phyloP scores from a whole-genome alignment of 2,888 invertebrate species.

The Lampropteryx suffumata region DNA sequence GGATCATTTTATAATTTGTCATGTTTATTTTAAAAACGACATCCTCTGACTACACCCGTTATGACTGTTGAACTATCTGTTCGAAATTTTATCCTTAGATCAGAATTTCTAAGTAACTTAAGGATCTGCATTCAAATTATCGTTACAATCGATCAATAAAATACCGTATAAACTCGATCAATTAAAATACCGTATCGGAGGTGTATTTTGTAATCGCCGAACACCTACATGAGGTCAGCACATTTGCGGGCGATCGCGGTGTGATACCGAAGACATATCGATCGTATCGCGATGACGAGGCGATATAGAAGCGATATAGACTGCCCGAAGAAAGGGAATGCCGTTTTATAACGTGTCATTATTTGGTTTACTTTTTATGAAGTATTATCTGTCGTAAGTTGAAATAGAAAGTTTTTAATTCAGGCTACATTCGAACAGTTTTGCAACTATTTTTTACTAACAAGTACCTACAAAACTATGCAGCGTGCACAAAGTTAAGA shows the following conservation, averaged over 20 bases:
- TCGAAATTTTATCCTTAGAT: too few species aligned
- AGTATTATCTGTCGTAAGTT: conserved; percentile 36
- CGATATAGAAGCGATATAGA: conserved; percentile 59
- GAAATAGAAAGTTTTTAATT: conserved; percentile 39
- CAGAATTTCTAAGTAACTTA: too few species aligned
- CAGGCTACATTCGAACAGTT: too few species aligned
- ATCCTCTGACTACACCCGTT: too few species aligned
- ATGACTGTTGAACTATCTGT: too few species aligned
- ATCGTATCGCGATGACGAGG: conserved; percentile 75
- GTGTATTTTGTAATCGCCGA: conserved; percentile 60
- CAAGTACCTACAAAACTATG: too few species aligned
- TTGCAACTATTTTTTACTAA: too few species aligned
- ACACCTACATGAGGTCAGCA: conserved; percentile 79
- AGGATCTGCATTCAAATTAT: too few species aligned
- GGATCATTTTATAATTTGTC: too few species aligned
- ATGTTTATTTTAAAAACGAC: too few species aligned
- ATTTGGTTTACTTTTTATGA: conserved; percentile 59
- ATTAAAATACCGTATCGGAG: conserved; percentile 56
- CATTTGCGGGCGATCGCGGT: conserved; percentile 75
- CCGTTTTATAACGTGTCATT: conserved; percentile 59
- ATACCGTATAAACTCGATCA: conserved; percentile 38
- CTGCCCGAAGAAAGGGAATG: conserved; percentile 70
- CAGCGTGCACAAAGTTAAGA: conserved; percentile 6
- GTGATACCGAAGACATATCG: conserved; percentile 76
- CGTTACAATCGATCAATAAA: conserved; percentile 1